phyloP scores from a whole-genome alignment of 2,113 vertebrate species.

The Cacatua alba region DNA sequence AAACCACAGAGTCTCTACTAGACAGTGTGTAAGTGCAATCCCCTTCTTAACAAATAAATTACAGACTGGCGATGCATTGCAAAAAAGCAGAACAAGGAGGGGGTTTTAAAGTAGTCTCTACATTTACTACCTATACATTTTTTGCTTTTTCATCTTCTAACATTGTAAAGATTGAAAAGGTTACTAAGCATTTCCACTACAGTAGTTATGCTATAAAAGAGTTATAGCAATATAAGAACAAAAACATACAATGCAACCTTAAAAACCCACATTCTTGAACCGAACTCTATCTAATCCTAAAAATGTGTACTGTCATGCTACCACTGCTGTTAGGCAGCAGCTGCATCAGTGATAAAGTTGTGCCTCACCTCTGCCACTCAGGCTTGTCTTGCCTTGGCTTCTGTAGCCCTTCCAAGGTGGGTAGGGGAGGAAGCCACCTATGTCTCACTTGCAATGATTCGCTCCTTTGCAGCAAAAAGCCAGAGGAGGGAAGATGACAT shows the following conservation, averaged over 20 bases:
- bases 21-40: background rate
- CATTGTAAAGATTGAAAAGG: background rate
- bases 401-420: background rate
- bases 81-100: background rate
- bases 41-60: background rate
- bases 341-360: fast-evolving
- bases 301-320: fast-evolving
- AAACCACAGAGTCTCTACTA: background rate
- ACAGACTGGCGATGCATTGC: background rate
- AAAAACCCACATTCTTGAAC: background rate
- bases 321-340: fast-evolving
- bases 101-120: fast-evolving
- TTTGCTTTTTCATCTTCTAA: background rate
- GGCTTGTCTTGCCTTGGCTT: background rate
- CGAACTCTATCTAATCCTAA: background rate
- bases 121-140: background rate
- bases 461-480: background rate
- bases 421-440: background rate
- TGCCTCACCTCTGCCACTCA: background rate
- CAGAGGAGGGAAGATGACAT: background rate
- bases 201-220: background rate
- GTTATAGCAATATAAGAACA: background rate
- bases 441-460: background rate
- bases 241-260: background rate
- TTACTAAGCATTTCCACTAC: background rate